Conservation (phyloP, 2,888 invertebrate genomes). For the Argynnis bischoffii region DNA sequence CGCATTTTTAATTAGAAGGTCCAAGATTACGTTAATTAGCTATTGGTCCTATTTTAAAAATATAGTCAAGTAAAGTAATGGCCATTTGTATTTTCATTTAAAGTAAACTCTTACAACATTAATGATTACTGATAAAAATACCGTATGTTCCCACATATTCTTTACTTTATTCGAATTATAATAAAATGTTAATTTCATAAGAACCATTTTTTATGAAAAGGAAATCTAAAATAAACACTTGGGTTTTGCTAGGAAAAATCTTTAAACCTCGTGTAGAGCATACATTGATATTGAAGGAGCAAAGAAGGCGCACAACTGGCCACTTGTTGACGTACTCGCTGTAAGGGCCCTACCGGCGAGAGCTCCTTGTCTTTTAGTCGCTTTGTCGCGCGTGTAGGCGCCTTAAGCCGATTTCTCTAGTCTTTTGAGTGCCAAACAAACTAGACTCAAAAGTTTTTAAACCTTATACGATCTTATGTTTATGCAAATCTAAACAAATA, state of each 20-base stretch:
- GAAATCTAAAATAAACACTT: neutral
- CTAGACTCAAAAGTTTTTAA: conserved; percentile 14
- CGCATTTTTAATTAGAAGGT: conserved; percentile 28
- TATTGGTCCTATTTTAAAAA: conserved; percentile 23
- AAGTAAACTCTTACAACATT: neutral
- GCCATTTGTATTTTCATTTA: neutral
- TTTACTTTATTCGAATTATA: no score
- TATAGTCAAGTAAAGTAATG: conserved; percentile 3
- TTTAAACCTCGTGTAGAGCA: conserved; percentile 28
- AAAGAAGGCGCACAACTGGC: conserved; percentile 57
- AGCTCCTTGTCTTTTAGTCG: conserved; percentile 66
- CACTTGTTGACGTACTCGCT: conserved; percentile 68
- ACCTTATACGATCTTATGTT: neutral
- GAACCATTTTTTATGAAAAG: neutral
- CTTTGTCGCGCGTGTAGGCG: conserved; percentile 45
- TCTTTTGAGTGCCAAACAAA: conserved; percentile 37
- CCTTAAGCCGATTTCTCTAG: conserved; percentile 44
- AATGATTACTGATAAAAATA: conserved; percentile 6
- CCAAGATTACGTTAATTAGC: conserved; percentile 39
- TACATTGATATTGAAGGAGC: conserved; percentile 36
- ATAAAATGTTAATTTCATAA: neutral
- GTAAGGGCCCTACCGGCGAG: conserved; percentile 68
- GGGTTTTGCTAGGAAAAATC: conserved; percentile 19
- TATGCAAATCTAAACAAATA: conserved; percentile 4
- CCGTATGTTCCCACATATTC: no score